Conservation (phyloP, 2,888 invertebrate genomes). For the Galeopsomyia nigrocyanea region DNA sequence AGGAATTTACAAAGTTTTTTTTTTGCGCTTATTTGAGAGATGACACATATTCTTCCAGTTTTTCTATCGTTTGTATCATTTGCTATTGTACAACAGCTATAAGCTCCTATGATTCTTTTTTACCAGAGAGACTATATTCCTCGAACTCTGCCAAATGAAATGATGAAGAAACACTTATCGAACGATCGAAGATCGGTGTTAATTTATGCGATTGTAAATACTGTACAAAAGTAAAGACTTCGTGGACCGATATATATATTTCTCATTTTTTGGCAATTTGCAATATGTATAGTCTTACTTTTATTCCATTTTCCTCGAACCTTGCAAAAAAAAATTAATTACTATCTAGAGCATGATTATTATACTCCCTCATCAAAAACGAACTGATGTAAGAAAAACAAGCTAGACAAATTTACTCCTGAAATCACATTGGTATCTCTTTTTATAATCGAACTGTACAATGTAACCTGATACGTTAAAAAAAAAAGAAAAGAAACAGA, state of each 20-base stretch:
- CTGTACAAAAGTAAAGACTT: constrained; percentile 47
- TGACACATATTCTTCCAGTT: constrained; percentile 31
- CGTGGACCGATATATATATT: constrained; percentile 33
- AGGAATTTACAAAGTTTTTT: constrained; percentile 17
- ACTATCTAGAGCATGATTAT: constrained; percentile 37
- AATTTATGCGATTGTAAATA: constrained; percentile 49
- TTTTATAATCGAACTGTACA: constrained; percentile 47
- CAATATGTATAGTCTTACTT: constrained; percentile 44
- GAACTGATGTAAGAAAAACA: constrained; percentile 25
- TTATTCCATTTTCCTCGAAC: constrained; percentile 20
- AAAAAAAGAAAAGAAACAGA: constrained; percentile 30
- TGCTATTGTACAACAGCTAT: constrained; percentile 31
- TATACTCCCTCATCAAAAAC: constrained; percentile 16
- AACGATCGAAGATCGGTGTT: constrained; percentile 42
- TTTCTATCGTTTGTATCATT: constrained; percentile 7
- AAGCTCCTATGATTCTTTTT: constrained; percentile 32
- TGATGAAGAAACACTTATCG: constrained; percentile 32
- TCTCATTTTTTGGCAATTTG: constrained; percentile 43
- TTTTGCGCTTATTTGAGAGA: constrained; percentile 1
- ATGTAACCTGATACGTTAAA: constrained; percentile 45
- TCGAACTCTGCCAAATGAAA: constrained; percentile 40
- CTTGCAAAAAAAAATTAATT: constrained; percentile 27
- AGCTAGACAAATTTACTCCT: constrained; percentile 21
- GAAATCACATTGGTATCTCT: constrained; percentile 36
- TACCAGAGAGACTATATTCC: constrained; percentile 23